Base-by-base conservation (phyloP, 2,888 invertebrate genomes). In the Odontocerum albicorne region DNA sequence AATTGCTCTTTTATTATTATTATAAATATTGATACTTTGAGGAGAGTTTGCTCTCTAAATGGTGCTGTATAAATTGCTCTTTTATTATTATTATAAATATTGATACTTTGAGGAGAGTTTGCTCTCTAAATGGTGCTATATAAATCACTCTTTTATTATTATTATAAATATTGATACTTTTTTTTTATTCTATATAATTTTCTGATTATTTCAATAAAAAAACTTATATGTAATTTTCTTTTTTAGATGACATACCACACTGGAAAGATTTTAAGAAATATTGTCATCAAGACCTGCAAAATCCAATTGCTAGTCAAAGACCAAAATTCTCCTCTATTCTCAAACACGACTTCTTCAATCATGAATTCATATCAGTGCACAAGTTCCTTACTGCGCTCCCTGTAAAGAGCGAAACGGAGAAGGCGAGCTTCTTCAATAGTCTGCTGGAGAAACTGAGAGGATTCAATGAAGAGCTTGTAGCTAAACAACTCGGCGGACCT, bases 331-430 rank as follows among this genome's bases (percentile, higher is more conserved):
- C 82, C 4, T 78, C 82, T 16, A 73, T 90, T 21, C 72, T 90
- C 2, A 72, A 82, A 46, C 90, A 92, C 71, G 82, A 83, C 39
- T 90, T 90, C 71, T 93, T 90, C 67, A 90, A 87, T 64, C 91
- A 92, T 67, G 90, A 92, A 65, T 93, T 94, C 68, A 86, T 94
- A 57, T 76, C 82, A 16, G 88, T 94, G 62, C 86, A 92, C 68
- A 86, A 88, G 60, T 94, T 93, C 72, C 75, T 95, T 1, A 85
- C 85, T 63, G 90, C 91, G 67, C 73, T 95, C 47, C 90, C 94
- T 1, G 68, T 94, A 31, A 93, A 94, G 70, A 79, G 77, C 52
- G 86, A 87, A 63, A 75, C 77, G 46, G 92, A 93, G 63, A 93
- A 88, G 67, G 79, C 83, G 60, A 74, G 82, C 51, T 95, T 95